These are phyloP conservation scores for Octomys mimax DNA, from an alignment of 2,797 vertebrate genomes.

Conservation along the genomic window DNA sequence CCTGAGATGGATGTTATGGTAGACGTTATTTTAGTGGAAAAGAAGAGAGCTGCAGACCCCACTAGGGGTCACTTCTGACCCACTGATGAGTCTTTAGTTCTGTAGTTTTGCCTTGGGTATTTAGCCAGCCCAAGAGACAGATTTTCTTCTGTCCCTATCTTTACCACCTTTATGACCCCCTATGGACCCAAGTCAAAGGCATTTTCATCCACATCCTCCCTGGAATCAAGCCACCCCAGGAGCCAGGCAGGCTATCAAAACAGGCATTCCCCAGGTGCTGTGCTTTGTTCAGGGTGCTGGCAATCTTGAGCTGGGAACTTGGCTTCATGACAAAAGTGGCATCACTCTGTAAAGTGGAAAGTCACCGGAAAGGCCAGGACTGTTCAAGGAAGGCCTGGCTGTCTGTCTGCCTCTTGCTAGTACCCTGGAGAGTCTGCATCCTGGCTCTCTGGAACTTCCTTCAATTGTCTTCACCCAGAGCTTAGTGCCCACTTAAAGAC, in stretches of 20 bases:
- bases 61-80: conserved; percentile 85
- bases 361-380: conserved; percentile 80
- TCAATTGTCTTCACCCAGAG: conserved; percentile 87
- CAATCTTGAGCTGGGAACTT: conserved; percentile 68
- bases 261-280: conserved; percentile 64
- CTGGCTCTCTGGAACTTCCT: conserved; percentile 89
- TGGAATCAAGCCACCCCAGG: conserved; percentile 82
- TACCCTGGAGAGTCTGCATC: conserved; percentile 73
- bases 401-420: conserved; percentile 76
- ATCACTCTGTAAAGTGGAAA: conserved; percentile 83
- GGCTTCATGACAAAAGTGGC: conserved; percentile 81
- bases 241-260: conserved; percentile 80
- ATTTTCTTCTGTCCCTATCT: conserved; percentile 7
- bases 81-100: conserved; percentile 51
- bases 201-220: conserved; percentile 84
- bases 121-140: background rate
- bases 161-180: conserved; percentile 72
- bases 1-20: background rate
- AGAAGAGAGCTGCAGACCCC: conserved; percentile 64
- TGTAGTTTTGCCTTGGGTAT: background rate
- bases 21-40: background rate
- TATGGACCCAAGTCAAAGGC: conserved; percentile 76
- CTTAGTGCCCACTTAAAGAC: conserved; percentile 36
- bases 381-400: conserved; percentile 60
- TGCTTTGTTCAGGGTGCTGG: conserved; percentile 51